Conservation (phyloP, 2,888 invertebrate species). For the Ceratothoa steindachneri region DNA sequence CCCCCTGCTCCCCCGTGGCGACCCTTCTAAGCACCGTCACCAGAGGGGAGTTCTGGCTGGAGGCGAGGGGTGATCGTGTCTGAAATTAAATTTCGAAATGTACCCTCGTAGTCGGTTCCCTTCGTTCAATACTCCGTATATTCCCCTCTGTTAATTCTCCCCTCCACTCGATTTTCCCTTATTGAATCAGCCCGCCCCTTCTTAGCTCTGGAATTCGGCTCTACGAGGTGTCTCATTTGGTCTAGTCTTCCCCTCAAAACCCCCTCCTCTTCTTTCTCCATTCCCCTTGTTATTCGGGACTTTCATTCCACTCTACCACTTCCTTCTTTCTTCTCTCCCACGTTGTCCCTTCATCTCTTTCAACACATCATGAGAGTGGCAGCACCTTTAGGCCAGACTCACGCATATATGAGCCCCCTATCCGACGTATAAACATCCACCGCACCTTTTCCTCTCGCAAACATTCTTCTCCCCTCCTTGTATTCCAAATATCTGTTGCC, state of each 20-base stretch:
- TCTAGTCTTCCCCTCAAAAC: neutral
- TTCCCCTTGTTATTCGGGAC: neutral
- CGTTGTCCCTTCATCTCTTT: neutral
- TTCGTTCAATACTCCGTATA: neutral
- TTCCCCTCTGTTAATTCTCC: neutral
- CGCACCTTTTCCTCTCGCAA: neutral
- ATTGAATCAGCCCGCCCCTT: neutral
- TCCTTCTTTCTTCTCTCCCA: neutral
- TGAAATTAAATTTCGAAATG: too few species aligned
- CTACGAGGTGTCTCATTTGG: too few species aligned
- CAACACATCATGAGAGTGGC: neutral
- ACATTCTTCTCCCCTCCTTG: neutral
- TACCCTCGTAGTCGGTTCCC: too few species aligned
- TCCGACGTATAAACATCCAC: neutral
- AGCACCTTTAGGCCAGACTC: neutral
- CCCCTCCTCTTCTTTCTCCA: neutral
- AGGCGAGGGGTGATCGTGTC: too few species aligned
- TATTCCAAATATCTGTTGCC: neutral
- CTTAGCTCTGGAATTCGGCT: too few species aligned
- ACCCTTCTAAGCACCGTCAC: too few species aligned
- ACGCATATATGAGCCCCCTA: too few species aligned
- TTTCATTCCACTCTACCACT: neutral
- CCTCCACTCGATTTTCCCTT: neutral
- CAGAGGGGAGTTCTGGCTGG: too few species aligned
- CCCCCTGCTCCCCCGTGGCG: too few species aligned